phyloP scores from a whole-genome alignment of 2,797 vertebrate species.

The Characodon lateralis region DNA sequence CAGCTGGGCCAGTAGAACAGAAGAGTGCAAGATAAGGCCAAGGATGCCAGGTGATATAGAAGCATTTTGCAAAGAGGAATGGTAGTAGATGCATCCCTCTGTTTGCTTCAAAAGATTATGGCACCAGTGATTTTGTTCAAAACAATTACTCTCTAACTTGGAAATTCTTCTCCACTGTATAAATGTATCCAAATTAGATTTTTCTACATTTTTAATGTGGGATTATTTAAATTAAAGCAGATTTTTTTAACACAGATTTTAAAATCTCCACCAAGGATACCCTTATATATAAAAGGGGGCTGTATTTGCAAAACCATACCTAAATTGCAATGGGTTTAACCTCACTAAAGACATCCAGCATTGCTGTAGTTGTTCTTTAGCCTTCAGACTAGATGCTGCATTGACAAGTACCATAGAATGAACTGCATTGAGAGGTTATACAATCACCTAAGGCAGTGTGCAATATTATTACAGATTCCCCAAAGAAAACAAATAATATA shows the following conservation, averaged over 20 bases:
- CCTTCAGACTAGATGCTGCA: slow-evolving; percentile 63
- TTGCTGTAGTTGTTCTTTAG: slow-evolving; percentile 35
- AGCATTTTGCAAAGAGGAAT: not conserved
- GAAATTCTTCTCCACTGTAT: not conserved
- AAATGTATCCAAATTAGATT: not conserved
- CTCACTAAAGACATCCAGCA: slow-evolving; percentile 30
- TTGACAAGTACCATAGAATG: slow-evolving; percentile 52
- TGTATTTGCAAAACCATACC: slow-evolving; percentile 14
- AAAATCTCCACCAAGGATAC: not conserved
- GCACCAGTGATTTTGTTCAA: not conserved
- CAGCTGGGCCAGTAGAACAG: not conserved
- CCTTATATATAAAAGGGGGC: not conserved
- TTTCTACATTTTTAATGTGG: not conserved
- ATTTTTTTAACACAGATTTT: not conserved
- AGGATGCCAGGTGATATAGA: not conserved
- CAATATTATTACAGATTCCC: slow-evolving; percentile 74
- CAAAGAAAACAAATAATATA: slow-evolving; percentile 77
- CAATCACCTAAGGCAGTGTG: slow-evolving; percentile 87
- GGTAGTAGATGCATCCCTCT: not conserved
- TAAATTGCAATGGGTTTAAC: slow-evolving; percentile 27
- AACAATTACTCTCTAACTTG: not conserved
- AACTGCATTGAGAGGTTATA: slow-evolving; percentile 49
- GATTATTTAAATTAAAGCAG: not conserved
- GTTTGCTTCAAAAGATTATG: not conserved
- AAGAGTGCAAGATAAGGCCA: not conserved